Percentiles rank a stretch among this genome's conserved stretches.
These are phyloP conservation scores for Zaprionus capensis DNA, from an alignment of 1,140 invertebrate genomes.

Conservation along the genomic window DNA sequence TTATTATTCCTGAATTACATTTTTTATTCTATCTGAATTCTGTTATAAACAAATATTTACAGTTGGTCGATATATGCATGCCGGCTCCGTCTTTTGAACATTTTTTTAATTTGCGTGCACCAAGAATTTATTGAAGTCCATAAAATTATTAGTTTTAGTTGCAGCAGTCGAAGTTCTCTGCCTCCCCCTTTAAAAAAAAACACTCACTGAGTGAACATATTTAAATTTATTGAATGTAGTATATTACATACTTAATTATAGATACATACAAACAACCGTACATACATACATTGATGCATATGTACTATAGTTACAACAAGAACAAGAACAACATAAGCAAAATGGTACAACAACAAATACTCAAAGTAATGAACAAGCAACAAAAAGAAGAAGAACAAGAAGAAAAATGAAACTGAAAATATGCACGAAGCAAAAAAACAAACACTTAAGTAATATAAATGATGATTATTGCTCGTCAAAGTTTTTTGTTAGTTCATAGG, in stretches of 20 bases:
- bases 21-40: conserved; percentile 39
- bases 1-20: conserved; percentile 52
- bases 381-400: conserved; percentile 41
- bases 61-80: conserved; percentile 85
- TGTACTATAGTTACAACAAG: conserved; percentile 52
- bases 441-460: conserved; percentile 16
- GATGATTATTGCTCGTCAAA: conserved; percentile 64
- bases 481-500: conserved; percentile 60
- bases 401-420: conserved; percentile 52
- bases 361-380: conserved; percentile 29
- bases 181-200: conserved; percentile 17
- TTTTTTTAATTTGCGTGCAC: conserved; percentile 68
- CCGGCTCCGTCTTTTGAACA: conserved; percentile 85
- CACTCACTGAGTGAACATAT: conserved; percentile 20
- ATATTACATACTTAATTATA: conserved; percentile 37
- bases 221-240: conserved; percentile 29
- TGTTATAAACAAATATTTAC: conserved; percentile 81
- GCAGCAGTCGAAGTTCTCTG: conserved; percentile 44
- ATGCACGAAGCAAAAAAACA: conserved; percentile 40
- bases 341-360: conserved; percentile 59
- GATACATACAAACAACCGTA: conserved; percentile 45
- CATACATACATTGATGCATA: conserved; percentile 55
- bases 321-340: conserved; percentile 36
- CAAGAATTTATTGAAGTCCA: conserved; percentile 61
- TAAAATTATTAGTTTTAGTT: conserved; percentile 58